These are phyloP conservation scores for Capitulum mitella DNA, from an alignment of 2,888 invertebrate species.

Conservation along the genomic window DNA sequence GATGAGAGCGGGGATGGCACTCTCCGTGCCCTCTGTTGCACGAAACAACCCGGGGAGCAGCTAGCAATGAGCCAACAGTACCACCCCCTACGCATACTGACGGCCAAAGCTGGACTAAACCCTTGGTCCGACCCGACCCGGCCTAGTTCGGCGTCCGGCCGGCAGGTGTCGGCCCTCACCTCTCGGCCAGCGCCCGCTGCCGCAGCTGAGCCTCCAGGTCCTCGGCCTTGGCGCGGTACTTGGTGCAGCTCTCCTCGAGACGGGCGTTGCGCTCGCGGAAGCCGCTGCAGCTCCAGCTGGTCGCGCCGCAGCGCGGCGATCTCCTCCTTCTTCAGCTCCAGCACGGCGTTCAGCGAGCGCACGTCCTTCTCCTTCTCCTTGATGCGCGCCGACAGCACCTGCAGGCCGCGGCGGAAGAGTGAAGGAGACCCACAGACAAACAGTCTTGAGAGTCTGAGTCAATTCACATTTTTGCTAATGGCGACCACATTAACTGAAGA, in stretches of 20 bases:
- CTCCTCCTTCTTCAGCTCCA: slow-evolving; percentile 81
- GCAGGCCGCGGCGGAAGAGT: background rate
- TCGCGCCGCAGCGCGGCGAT: slow-evolving; percentile 57
- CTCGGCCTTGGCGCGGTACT: slow-evolving; percentile 73
- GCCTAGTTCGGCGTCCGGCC: background rate
- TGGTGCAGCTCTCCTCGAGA: slow-evolving; percentile 63
- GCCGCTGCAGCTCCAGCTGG: slow-evolving; percentile 56
- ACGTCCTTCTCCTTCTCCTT: slow-evolving; percentile 57
- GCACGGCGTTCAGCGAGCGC: slow-evolving; percentile 74
- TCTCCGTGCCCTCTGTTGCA: background rate
- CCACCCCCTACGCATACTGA: background rate
- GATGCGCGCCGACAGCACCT: background rate
- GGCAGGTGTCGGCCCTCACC: slow-evolving; percentile 47
- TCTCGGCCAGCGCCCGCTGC: slow-evolving; percentile 63
- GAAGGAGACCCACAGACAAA: too few species aligned
- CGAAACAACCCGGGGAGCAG: background rate
- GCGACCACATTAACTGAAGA: too few species aligned
- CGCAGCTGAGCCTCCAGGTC: slow-evolving; percentile 70
- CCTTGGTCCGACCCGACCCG: background rate
- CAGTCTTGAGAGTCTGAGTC: too few species aligned
- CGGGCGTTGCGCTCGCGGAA: slow-evolving; percentile 65
- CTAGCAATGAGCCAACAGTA: background rate
- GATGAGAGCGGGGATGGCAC: too few species aligned
- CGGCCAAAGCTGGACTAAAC: background rate
- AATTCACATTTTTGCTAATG: too few species aligned